Conservation (phyloP, 2,113 vertebrate genomes). For the Cnemophilus loriae region DNA sequence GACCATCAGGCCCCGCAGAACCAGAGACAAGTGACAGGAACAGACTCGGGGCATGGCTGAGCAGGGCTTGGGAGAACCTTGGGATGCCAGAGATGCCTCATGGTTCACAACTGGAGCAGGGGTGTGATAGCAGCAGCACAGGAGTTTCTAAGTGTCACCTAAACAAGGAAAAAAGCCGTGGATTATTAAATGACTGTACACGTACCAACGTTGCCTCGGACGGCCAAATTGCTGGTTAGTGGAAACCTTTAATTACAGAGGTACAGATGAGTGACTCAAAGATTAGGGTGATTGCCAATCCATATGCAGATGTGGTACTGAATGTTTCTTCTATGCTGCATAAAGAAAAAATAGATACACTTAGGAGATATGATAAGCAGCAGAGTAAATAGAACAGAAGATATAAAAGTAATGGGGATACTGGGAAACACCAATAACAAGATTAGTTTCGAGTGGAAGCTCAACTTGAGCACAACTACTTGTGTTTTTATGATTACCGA, state of each 20-base stretch:
- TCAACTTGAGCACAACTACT: not conserved
- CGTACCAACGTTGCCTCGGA: not conserved
- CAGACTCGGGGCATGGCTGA: not conserved
- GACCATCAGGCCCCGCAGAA: not conserved
- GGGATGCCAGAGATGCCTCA: no score
- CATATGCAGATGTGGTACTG: not conserved
- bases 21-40: not conserved
- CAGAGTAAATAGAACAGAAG: not conserved
- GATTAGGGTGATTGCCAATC: not conserved
- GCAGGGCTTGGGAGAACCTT: not conserved
- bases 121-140: not conserved
- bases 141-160: not conserved
- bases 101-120: rapidly evolving
- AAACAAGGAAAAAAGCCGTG: not conserved
- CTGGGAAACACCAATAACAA: not conserved
- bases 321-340: not conserved
- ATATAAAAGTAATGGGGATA: not conserved
- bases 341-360: not conserved
- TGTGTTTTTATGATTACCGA: not conserved
- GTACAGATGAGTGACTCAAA: not conserved
- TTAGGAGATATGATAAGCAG: not conserved
- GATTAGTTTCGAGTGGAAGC: not conserved
- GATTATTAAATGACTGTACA: not conserved
- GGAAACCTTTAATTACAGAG: constrained; percentile 25
- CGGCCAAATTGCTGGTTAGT: constrained; percentile 6